Evolutionary conservation across 2,797 vertebrate genomes (phyloP).

Genomic region (Muraenolepis orangiensis): DNA sequence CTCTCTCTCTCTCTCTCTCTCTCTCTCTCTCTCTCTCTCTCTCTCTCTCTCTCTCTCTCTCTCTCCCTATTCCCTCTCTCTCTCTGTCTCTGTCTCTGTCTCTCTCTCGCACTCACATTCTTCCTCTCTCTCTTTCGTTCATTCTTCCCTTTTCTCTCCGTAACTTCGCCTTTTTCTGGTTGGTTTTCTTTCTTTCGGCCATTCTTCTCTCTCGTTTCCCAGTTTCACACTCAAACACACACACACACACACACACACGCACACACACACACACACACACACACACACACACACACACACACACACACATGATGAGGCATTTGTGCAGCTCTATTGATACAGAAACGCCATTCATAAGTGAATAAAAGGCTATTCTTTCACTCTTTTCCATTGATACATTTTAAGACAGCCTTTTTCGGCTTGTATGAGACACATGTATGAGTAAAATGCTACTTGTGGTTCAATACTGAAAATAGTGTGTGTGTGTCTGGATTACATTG

Average conservation of each 20-base stretch:
- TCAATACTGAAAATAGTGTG: not conserved
- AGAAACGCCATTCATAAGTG: constrained; percentile 49
- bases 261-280: too few relatives aligned
- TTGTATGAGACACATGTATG: constrained; percentile 40
- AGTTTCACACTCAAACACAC: not conserved
- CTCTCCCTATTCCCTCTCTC: not conserved
- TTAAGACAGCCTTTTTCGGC: constrained; percentile 42
- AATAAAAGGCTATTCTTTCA: constrained; percentile 51
- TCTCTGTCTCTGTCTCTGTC: not conserved
- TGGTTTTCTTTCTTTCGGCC: not conserved
- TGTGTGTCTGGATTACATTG: not conserved
- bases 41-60: not conserved
- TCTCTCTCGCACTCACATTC: not conserved
- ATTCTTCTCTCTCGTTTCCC: constrained; percentile 41
- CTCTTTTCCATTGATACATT: constrained; percentile 52
- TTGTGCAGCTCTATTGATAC: constrained; percentile 44
- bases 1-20: not conserved
- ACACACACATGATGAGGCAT: constrained; percentile 19
- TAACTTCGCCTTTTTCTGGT: not conserved
- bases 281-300: not conserved
- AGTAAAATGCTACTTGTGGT: constrained; percentile 22
- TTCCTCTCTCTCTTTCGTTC: not conserved
- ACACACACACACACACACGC: not conserved
- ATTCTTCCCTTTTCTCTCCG: not conserved
- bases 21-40: not conserved